Percentiles rank a stretch among this genome's conserved stretches.
These are phyloP conservation scores for Papilio polytes DNA, from an alignment of 1,140 invertebrate genomes.

Conservation along the genomic window DNA sequence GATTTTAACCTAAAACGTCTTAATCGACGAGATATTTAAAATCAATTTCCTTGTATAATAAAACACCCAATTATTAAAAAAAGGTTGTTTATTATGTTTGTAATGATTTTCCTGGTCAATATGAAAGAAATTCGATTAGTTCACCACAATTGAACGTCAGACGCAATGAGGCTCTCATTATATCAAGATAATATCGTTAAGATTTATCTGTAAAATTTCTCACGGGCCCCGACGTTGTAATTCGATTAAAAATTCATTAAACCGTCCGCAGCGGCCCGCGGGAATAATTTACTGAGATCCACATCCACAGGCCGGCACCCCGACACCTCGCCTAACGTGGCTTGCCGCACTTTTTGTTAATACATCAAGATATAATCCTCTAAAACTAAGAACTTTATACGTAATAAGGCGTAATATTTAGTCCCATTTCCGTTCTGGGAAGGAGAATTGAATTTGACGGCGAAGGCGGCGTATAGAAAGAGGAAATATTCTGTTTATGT, in stretches of 20 bases:
- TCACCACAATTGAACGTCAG: slow-evolving; percentile 18
- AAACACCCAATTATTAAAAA: no score
- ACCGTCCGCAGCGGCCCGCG: slow-evolving; percentile 72
- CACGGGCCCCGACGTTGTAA: slow-evolving; percentile 70
- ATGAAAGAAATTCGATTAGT: slow-evolving; percentile 5
- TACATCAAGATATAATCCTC: not conserved
- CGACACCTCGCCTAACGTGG: slow-evolving; percentile 19
- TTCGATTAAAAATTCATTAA: slow-evolving; percentile 85
- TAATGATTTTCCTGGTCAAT: not conserved
- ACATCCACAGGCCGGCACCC: slow-evolving; percentile 69
- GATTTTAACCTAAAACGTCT: not conserved
- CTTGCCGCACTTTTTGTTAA: slow-evolving; percentile 34
- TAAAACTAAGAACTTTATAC: slow-evolving; percentile 27
- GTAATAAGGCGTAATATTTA: no score
- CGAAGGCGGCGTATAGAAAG: no score
- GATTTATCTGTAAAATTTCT: slow-evolving; percentile 66
- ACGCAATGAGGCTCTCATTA: slow-evolving; percentile 34
- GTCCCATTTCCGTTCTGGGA: no score
- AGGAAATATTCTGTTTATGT: no score
- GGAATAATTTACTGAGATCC: slow-evolving; percentile 84
- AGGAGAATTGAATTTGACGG: no score
- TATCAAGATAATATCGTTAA: slow-evolving; percentile 40
- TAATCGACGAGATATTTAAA: no score
- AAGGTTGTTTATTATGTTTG: no score
- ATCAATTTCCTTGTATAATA: no score